Percentiles rank a stretch among this genome's conserved stretches.
Conservation (phyloP, 2,888 invertebrate species). For the Prosopocoilus inquinatus region DNA sequence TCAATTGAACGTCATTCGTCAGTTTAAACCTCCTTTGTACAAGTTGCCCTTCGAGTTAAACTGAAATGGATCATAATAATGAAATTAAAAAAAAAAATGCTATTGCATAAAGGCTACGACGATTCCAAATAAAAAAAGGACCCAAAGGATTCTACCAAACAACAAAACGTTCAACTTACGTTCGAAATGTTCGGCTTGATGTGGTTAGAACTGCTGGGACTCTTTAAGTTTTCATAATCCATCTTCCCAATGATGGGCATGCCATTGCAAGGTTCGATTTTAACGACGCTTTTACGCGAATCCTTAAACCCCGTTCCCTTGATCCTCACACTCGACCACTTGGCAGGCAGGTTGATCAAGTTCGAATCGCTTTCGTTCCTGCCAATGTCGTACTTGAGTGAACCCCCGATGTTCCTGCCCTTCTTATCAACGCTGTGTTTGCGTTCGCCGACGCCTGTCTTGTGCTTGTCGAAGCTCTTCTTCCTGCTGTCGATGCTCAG, state of each 20-base stretch:
- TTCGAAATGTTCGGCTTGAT: conserved; percentile 47
- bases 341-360: conserved; percentile 50
- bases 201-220: conserved; percentile 33
- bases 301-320: conserved; percentile 63
- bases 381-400: conserved; percentile 46
- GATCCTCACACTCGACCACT: conserved; percentile 65
- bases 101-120: too few species aligned
- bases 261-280: conserved; percentile 65
- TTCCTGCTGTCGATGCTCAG: conserved; percentile 14
- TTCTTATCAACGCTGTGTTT: conserved; percentile 27
- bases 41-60: too few species aligned
- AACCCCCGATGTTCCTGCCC: conserved; percentile 39
- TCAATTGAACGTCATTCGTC: too few species aligned
- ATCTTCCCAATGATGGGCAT: conserved; percentile 36
- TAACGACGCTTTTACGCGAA: conserved; percentile 62
- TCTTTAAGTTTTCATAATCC: conserved; percentile 42
- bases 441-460: conserved; percentile 14
- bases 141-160: neutral
- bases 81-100: too few species aligned
- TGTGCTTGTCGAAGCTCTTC: conserved; percentile 12
- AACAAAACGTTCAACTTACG: conserved; percentile 39
- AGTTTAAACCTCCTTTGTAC: too few species aligned
- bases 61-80: too few species aligned
- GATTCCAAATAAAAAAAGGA: too few species aligned
- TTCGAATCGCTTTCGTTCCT: conserved; percentile 44